phyloP scores from a whole-genome alignment of 2,113 vertebrate genomes.

The Sceloporus undulatus region DNA sequence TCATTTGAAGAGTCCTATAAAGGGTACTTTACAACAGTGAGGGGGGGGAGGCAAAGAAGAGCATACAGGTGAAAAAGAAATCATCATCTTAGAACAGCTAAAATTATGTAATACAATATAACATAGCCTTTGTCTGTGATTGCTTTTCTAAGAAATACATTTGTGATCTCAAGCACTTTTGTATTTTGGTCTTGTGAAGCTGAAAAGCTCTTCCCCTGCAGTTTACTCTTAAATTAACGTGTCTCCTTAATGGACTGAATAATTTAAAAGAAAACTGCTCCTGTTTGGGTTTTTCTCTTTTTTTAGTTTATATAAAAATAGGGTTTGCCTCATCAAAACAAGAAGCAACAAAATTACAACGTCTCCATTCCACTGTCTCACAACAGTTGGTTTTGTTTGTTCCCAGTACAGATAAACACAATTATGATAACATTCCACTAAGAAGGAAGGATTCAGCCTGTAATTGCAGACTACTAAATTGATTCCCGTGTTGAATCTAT shows the following conservation, averaged over 20 bases:
- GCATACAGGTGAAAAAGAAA: background rate
- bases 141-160: background rate
- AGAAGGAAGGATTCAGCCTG: background rate
- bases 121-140: background rate
- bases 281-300: background rate
- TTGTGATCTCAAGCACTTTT: background rate
- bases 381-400: background rate
- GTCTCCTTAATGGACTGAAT: background rate
- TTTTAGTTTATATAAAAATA: background rate
- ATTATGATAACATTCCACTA: background rate
- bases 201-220: background rate
- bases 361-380: no score
- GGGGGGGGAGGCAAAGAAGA: background rate
- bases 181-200: background rate
- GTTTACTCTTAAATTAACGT: no score
- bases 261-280: background rate
- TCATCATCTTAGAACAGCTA: background rate
- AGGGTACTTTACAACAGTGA: background rate
- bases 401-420: background rate
- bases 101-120: background rate
- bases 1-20: background rate
- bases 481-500: no score
- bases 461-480: no score
- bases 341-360: background rate
- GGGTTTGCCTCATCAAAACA: background rate